A percentile compares a stretch with the other conserved stretches of the same genome.
Evolutionary conservation across 2,888 invertebrate species (phyloP).

Genomic region (Copidosoma aretas): DNA sequence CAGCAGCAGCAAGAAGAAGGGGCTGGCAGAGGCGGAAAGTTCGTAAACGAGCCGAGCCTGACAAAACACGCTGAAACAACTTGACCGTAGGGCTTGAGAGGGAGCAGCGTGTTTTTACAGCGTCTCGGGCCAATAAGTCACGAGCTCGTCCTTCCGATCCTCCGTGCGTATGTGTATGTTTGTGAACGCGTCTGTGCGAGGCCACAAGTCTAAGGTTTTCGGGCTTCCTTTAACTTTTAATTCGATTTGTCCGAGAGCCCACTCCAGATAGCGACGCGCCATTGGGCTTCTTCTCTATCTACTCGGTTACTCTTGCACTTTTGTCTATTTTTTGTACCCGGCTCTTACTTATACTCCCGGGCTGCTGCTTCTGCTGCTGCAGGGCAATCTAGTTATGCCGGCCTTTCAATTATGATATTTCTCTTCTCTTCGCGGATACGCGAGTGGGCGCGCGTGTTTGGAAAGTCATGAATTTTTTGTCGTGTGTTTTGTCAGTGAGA

Average conservation of each 20-base stretch:
- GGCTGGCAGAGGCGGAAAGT: conserved; percentile 32
- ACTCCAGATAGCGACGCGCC: conserved; percentile 32
- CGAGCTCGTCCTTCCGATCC: conserved; percentile 27
- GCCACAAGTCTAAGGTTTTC: conserved; percentile 26
- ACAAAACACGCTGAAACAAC: conserved; percentile 55
- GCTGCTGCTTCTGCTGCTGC: neutral
- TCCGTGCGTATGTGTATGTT: neutral
- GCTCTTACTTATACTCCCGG: conserved; percentile 8
- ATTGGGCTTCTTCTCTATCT: conserved; percentile 5
- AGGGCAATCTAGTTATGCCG: conserved; percentile 21
- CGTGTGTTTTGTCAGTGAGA: too few species aligned
- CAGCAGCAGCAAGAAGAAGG: neutral
- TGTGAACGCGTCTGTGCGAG: neutral
- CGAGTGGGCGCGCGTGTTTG: too few species aligned
- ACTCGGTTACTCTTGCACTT: conserved; percentile 10
- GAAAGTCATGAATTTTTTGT: too few species aligned
- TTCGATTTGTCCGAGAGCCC: conserved; percentile 33
- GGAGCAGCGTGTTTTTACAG: conserved; percentile 47
- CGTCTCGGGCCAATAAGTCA: conserved; percentile 46
- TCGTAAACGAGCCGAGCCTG: conserved; percentile 47
- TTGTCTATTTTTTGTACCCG: conserved; percentile 1
- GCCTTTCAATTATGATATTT: conserved; percentile 27
- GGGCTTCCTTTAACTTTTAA: conserved; percentile 32
- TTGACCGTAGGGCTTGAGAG: conserved; percentile 47
- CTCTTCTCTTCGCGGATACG: neutral